A percentile compares a stretch with the other conserved stretches of the same genome.
These are phyloP conservation scores for Crossocerus cetratus DNA, from an alignment of 2,888 invertebrate species.

Conservation along the genomic window DNA sequence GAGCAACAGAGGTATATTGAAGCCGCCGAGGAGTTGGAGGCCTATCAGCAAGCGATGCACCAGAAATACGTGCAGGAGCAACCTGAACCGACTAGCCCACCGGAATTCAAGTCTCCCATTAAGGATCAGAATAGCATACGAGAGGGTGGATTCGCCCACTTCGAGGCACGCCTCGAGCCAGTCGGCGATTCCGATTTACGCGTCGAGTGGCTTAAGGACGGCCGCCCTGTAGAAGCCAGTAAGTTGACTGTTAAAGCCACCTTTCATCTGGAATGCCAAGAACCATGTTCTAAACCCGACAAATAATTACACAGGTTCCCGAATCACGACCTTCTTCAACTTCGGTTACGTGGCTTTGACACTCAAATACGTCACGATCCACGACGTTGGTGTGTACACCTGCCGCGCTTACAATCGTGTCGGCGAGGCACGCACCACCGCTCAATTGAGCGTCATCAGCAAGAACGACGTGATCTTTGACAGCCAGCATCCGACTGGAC, in stretches of 20 bases:
- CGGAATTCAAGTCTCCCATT: slow-evolving; percentile 93
- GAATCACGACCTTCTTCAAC: slow-evolving; percentile 95
- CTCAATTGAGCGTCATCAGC: slow-evolving; percentile 89
- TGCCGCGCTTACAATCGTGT: slow-evolving; percentile 92
- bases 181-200: slow-evolving; percentile 92
- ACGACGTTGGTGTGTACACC: slow-evolving; percentile 93
- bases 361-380: slow-evolving; percentile 92
- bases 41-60: slow-evolving; percentile 89
- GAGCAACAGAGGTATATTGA: slow-evolving; percentile 95
- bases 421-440: slow-evolving; percentile 90
- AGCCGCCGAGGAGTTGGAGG: slow-evolving; percentile 93
- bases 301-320: slow-evolving; percentile 80
- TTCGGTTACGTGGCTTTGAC: slow-evolving; percentile 97
- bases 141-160: slow-evolving; percentile 96
- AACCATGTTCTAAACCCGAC: background rate
- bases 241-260: no score
- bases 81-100: slow-evolving; percentile 88
- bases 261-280: background rate
- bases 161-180: slow-evolving; percentile 96
- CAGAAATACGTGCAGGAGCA: slow-evolving; percentile 88
- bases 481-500: slow-evolving; percentile 93
- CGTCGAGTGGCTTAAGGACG: slow-evolving; percentile 96
- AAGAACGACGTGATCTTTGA: slow-evolving; percentile 92
- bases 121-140: slow-evolving; percentile 91
- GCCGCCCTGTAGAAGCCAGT: slow-evolving; percentile 93